Evolutionary conservation across 1,140 invertebrate genomes (phyloP).

Genomic region (Archegozetes longisetosus): DNA sequence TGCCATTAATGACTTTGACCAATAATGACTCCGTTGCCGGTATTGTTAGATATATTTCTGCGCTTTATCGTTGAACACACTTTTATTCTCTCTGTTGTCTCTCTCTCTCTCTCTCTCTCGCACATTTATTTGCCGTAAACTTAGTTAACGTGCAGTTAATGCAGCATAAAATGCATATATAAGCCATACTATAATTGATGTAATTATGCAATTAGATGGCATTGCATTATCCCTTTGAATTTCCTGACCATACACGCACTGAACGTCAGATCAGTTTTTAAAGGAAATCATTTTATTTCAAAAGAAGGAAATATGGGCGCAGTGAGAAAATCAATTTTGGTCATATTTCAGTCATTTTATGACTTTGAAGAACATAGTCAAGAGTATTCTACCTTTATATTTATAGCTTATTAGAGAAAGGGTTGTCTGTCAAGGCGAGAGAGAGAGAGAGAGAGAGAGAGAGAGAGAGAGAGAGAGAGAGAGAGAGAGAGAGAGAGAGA

Average conservation of each 20-base stretch:
- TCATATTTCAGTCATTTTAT: no score
- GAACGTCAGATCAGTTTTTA: no score
- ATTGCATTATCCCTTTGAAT: neutral
- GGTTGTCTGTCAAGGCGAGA: neutral
- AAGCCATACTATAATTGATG: neutral
- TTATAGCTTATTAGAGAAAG: neutral
- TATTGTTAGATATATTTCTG: no score
- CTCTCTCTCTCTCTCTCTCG: neutral
- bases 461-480: neutral
- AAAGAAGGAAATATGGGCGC: no score
- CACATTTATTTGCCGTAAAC: neutral
- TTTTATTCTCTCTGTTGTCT: neutral
- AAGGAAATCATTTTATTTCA: no score
- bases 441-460: neutral
- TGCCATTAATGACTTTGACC: no score
- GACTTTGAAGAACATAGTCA: no score
- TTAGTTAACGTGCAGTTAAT: no score
- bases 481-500: neutral
- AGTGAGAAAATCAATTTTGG: no score
- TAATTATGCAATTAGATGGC: neutral
- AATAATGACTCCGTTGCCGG: no score
- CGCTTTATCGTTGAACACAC: neutral
- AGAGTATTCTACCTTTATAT: no score
- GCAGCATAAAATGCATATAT: neutral
- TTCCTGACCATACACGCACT: no score